phyloP scores from a whole-genome alignment of 1,140 invertebrate genomes.

The Pollicipes pollicipes region DNA sequence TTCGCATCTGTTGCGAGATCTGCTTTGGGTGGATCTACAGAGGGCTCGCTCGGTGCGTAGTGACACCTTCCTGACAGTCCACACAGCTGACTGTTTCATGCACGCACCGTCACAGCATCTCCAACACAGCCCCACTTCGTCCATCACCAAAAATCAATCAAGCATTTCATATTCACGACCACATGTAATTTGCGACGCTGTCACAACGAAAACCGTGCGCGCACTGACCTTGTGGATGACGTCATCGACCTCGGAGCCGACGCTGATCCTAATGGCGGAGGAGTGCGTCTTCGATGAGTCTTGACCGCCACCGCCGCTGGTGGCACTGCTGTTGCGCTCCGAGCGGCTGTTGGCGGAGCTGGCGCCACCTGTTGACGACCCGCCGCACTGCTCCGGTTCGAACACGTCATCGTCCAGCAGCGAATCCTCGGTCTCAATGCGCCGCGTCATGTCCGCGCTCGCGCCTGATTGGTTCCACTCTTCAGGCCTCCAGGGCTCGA shows the following conservation, averaged over 20 bases:
- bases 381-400: background rate
- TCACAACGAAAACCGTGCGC: too few species aligned
- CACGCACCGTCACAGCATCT: too few species aligned
- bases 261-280: background rate
- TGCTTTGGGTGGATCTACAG: too few species aligned
- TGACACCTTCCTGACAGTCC: too few species aligned
- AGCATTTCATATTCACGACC: too few species aligned
- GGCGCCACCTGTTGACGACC: background rate
- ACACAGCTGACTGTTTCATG: too few species aligned
- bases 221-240: background rate
- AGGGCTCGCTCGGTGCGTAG: too few species aligned
- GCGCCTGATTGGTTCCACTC: background rate
- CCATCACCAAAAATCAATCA: too few species aligned
- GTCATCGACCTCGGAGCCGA: background rate
- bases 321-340: background rate
- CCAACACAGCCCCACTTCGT: too few species aligned
- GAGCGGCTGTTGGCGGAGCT: background rate
- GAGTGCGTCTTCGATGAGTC: background rate
- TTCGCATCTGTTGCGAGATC: too few species aligned
- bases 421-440: conserved; percentile 1
- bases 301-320: background rate
- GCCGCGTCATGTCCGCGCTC: background rate
- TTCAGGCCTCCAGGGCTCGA: too few species aligned
- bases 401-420: conserved; percentile 3
- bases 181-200: too few species aligned